Conservation (phyloP, 2,113 vertebrate species). For the Pongo abelii region DNA sequence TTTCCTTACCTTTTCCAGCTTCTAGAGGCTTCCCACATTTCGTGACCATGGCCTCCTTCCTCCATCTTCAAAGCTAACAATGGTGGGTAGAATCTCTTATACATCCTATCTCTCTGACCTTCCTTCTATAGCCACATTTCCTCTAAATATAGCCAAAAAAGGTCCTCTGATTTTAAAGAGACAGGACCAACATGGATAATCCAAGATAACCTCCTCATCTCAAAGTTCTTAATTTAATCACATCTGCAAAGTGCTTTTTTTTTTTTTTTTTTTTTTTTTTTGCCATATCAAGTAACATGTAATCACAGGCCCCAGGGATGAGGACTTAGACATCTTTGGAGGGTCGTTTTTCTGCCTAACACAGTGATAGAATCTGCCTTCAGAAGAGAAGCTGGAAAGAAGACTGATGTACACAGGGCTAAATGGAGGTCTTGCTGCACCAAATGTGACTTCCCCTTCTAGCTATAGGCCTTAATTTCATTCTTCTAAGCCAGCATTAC, state of each 20-base stretch:
- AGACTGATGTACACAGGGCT: neutral
- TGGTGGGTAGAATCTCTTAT: neutral
- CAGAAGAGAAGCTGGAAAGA: neutral
- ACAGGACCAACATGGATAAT: neutral
- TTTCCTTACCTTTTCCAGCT: neutral
- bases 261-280: neutral
- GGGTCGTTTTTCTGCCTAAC: neutral
- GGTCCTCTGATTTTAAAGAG: neutral
- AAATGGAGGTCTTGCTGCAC: neutral
- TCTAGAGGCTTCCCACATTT: neutral
- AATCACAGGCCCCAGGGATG: neutral
- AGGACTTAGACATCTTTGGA: neutral
- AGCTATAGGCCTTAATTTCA: neutral
- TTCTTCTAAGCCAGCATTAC: neutral
- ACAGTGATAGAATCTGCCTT: neutral
- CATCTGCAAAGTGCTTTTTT: neutral
- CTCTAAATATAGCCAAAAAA: neutral
- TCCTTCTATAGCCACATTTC: neutral
- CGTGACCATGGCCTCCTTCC: neutral
- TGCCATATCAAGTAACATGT: neutral
- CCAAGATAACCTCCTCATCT: neutral
- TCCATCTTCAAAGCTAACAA: neutral
- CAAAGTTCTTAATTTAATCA: neutral
- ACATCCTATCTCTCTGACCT: neutral
- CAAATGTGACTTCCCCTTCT: neutral